Conservation (phyloP, 2,113 vertebrate species). For the Phylloscopus trochiloides region DNA sequence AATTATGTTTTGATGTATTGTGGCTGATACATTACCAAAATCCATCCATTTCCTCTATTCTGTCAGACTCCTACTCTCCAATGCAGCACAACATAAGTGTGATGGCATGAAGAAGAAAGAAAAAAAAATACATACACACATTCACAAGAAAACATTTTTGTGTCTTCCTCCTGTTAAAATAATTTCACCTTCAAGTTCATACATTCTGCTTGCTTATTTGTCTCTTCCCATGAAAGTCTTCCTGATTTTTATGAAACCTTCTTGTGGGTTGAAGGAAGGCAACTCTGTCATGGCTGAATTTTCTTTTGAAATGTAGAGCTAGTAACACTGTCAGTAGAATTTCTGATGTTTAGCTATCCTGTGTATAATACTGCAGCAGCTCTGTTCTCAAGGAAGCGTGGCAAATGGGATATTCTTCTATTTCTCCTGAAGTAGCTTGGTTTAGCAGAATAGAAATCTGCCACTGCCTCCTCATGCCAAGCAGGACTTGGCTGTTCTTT, state of each 20-base stretch:
- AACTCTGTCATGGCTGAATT: not conserved
- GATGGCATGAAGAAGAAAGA: not conserved
- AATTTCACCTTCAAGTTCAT: not conserved
- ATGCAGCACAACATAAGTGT: not conserved
- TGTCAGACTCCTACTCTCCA: not conserved
- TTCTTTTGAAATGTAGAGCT: not conserved
- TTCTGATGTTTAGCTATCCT: not conserved
- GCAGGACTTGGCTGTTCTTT: not conserved
- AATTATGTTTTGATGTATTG: not conserved
- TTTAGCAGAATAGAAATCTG: not conserved
- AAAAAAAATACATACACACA: rapidly evolving
- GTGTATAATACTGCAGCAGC: not conserved
- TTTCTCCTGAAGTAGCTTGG: not conserved
- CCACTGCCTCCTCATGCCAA: not conserved
- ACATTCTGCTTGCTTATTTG: not conserved
- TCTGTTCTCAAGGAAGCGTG: not conserved
- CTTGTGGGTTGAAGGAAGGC: not conserved
- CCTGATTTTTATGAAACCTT: not conserved
- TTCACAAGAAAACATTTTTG: not conserved
- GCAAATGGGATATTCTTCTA: not conserved
- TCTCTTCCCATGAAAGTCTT: not conserved
- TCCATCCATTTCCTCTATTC: not conserved
- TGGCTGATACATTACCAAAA: not conserved
- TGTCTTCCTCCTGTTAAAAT: not conserved
- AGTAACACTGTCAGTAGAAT: not conserved